Conservation (phyloP, 1,140 invertebrate genomes). For the Drosophila virilis region DNA sequence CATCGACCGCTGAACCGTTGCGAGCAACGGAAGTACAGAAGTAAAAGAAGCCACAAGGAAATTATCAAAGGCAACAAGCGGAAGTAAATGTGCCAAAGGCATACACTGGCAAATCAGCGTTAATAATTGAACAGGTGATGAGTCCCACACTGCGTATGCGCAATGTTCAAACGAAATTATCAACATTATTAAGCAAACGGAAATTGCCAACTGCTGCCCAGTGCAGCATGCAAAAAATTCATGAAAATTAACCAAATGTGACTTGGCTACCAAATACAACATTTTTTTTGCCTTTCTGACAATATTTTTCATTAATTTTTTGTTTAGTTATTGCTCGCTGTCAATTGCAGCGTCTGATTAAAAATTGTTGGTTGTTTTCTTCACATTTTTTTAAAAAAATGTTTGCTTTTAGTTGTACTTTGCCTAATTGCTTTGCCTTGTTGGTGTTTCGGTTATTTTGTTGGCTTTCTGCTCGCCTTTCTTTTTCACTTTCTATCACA, state of each 20-base stretch:
- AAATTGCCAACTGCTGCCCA: not conserved
- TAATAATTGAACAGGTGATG: constrained; percentile 41
- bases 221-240: not conserved
- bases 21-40: not conserved
- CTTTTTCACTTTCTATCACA: not conserved
- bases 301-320: constrained; percentile 2
- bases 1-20: not conserved
- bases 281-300: constrained; percentile 1
- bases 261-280: not conserved
- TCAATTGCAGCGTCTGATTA: constrained; percentile 29
- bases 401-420: constrained; percentile 15
- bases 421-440: constrained; percentile 37
- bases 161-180: constrained; percentile 23
- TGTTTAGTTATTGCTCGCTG: constrained; percentile 12
- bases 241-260: constrained; percentile 2
- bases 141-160: constrained; percentile 40
- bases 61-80: constrained; percentile 32
- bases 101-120: constrained; percentile 40
- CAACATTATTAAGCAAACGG: constrained; percentile 10
- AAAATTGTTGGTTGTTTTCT: not conserved
- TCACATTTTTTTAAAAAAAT: constrained; percentile 11
- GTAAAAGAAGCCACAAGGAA: constrained; percentile 10
- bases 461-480: constrained; percentile 1
- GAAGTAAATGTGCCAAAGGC: constrained; percentile 16
- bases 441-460: constrained; percentile 2